Percentiles rank a stretch among this genome's conserved stretches.
These are phyloP conservation scores for Melanargia galathea DNA, from an alignment of 2,888 invertebrate species.

Conservation along the genomic window DNA sequence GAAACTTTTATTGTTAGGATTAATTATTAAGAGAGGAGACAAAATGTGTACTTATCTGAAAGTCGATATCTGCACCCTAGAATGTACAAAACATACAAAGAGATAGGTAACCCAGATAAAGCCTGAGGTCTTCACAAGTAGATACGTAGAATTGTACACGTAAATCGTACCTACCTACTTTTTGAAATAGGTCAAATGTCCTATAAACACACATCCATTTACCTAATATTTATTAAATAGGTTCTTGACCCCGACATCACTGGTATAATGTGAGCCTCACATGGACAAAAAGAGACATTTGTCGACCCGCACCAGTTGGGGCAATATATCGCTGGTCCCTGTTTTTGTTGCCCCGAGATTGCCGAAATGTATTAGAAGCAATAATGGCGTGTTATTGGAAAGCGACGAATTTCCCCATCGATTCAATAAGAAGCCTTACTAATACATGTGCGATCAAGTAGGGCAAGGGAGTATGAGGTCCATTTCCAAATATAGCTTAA, in stretches of 20 bases:
- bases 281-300: constrained; percentile 21
- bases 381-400: constrained; percentile 13
- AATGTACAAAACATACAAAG: too few species aligned
- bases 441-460: not conserved
- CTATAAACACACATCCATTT: too few species aligned
- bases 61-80: too few species aligned
- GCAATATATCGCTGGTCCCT: constrained; percentile 31
- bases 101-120: too few species aligned
- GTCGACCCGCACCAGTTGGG: constrained; percentile 16
- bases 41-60: too few species aligned
- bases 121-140: too few species aligned
- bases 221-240: not conserved
- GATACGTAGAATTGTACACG: too few species aligned
- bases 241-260: not conserved
- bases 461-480: not conserved
- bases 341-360: constrained; percentile 46
- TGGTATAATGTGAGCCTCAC: not conserved
- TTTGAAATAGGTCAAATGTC: too few species aligned
- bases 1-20: not conserved
- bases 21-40: not conserved
- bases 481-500: not conserved
- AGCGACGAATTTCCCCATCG: not conserved
- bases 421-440: not conserved
- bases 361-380: constrained; percentile 47
- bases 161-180: too few species aligned